Evolutionary conservation across 2,888 invertebrate species (phyloP), one percentile per base, ranked within the genome.

Genomic region (Sphecodes monilicornis): DNA sequence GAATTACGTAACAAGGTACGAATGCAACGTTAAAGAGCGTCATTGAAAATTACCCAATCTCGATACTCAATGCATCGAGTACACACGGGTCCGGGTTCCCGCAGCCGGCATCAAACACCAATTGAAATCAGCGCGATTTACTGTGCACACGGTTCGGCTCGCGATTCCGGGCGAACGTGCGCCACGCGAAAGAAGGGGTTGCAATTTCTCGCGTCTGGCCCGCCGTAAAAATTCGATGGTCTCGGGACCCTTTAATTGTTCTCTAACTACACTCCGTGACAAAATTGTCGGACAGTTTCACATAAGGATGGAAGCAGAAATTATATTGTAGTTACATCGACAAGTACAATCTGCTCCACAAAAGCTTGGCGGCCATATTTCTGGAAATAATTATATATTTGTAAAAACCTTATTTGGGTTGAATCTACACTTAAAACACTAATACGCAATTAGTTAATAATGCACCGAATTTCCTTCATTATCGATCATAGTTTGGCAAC

Each of bases 21-120:
- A 68, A 68, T 36, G n/a, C n/a, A 29, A 72, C 22, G 46, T 72
- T 32, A 32, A 29, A 72, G 43, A 32, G 74, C 73, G 68, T 81
- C 50, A 82, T 80, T 82, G 80, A 66, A 66, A 71, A 80, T 80
- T 80, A 80, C 60, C 46, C 32, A 66, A 66, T 66, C 64, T 66
- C 64, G 64, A 32, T 66, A 66, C 64, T 66, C 64, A 66, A 66
- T 66, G 64, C 64, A 0, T 66, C 32, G 64, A 36, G 64, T 32
- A 32, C 64, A 66, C 68, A 22, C 39, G 39, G n/a, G 39, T 2
- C 5, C 54, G 39, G 68, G 39, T 39, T 68, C 68, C 68, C 68
- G n/a, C 32, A 68, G 36, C 68, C 68, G 39, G 36, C 68, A 39
- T 68, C 68, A 68, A 68, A 68, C 68, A 68, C 39, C 68, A 68